Base-by-base conservation (phyloP, 2,888 invertebrate species). In the Oeneis ivallda region DNA sequence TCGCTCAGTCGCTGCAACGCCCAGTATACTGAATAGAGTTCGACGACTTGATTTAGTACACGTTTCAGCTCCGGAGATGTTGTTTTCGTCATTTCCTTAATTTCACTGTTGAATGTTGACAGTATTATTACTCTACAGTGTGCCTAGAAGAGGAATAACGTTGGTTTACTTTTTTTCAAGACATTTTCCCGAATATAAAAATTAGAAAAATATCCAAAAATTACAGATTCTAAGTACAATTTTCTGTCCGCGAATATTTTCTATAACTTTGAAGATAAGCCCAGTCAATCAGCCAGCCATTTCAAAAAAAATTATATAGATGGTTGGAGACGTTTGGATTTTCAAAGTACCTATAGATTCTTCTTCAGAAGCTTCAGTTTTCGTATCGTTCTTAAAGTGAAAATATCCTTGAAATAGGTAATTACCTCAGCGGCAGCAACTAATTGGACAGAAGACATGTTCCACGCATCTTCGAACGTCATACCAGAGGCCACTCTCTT, bases 41-140 rank as follows among this genome's bases (percentile, higher is more conserved):
- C 95, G 39, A 96, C 93, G 8, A 98, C 84, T 62, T 95, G 94
- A 0, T 85, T 80, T 41, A 98, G 80, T 26, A 96, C 96, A 49
- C 83, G 76, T 17, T 86, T 91, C 56, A 97, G 79, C 4, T 93
- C 86, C 0, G 91, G 83, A 0, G 97, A 96, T 6, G 94, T 82
- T 1, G 84, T 77, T 0, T 78, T 79, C 7, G 86, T 78, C 1
- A 92, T 73, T 0, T 79, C 82, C 56, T 79, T 76, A 2, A 95
- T 87, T 61, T 93, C 93, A 47, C 93, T 93, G 64, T 93, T 86
- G 78, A 95, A 97, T 8, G 94, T 95, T 52, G 94, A 93, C 2
- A 97, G 94, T 43, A 98, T 88, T 75, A 97, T 96, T 49, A 94
- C 94, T 65, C 97, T 94, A 74, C 96, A 96, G 80, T 98, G 98